phyloP scores from a whole-genome alignment of 1,140 invertebrate species.

The Formica exsecta region DNA sequence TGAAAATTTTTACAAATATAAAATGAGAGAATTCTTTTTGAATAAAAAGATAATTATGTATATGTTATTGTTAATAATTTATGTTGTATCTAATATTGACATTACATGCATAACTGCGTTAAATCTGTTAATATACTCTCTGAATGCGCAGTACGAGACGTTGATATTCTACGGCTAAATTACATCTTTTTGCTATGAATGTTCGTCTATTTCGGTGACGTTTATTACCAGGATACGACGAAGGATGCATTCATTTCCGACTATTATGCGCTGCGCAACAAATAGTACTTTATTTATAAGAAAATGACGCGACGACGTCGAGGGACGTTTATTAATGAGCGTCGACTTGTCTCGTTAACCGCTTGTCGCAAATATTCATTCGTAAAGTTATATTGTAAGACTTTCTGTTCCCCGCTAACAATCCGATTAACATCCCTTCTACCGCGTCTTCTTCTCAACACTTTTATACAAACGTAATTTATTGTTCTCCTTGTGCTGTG shows the following conservation, averaged over 20 bases:
- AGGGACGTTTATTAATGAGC: constrained; percentile 59
- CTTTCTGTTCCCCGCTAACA: constrained; percentile 61
- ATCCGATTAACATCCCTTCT: constrained; percentile 70
- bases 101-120: not conserved
- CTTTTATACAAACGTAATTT: constrained; percentile 66
- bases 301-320: constrained; percentile 21
- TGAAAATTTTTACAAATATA: not conserved
- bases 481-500: constrained; percentile 61
- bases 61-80: not conserved
- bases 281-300: constrained; percentile 38
- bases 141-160: not conserved
- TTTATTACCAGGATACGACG: constrained; percentile 31
- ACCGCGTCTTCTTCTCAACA: not conserved
- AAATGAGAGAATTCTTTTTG: not conserved
- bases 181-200: constrained; percentile 15
- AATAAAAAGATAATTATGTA: not conserved
- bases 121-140: not conserved
- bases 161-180: constrained; percentile 11
- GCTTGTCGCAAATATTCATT: constrained; percentile 49
- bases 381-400: constrained; percentile 56
- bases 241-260: constrained; percentile 41
- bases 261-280: constrained; percentile 38
- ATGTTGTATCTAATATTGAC: not conserved
- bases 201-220: constrained; percentile 32
- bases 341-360: constrained; percentile 31